These are phyloP conservation scores for Calameuta pallipes DNA, from an alignment of 2,888 invertebrate genomes.

Conservation along the genomic window DNA sequence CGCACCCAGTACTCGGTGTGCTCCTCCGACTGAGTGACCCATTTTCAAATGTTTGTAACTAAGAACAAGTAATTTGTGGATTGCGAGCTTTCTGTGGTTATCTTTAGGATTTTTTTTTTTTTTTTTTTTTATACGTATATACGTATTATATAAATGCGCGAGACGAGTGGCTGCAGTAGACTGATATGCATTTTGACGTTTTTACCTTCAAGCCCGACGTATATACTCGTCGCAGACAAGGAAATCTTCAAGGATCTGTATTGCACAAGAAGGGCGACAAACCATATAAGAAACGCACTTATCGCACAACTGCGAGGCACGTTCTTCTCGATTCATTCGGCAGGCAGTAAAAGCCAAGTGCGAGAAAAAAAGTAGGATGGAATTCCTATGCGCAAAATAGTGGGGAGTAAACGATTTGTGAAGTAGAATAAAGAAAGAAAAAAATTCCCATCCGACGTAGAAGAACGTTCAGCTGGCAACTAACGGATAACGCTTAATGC, in stretches of 20 bases:
- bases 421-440: neutral
- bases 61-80: neutral
- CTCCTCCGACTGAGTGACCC: neutral
- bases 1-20: neutral
- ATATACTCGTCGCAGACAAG: neutral
- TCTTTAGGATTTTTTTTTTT: neutral
- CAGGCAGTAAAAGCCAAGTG: conserved; percentile 1
- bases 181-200: neutral
- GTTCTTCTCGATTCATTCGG: conserved; percentile 1
- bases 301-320: conserved; percentile 1
- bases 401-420: neutral
- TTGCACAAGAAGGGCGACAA: neutral
- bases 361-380: neutral
- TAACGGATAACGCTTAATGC: conserved; percentile 8
- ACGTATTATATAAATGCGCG: neutral
- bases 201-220: neutral
- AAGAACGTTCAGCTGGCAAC: conserved; percentile 7
- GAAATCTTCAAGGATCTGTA: neutral
- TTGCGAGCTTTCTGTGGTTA: neutral
- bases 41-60: neutral
- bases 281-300: neutral
- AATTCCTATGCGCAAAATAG: neutral
- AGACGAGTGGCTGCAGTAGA: neutral
- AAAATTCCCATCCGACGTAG: neutral
- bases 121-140: neutral